phyloP scores from a whole-genome alignment of 2,888 invertebrate genomes.

The Mythimna lalbum region DNA sequence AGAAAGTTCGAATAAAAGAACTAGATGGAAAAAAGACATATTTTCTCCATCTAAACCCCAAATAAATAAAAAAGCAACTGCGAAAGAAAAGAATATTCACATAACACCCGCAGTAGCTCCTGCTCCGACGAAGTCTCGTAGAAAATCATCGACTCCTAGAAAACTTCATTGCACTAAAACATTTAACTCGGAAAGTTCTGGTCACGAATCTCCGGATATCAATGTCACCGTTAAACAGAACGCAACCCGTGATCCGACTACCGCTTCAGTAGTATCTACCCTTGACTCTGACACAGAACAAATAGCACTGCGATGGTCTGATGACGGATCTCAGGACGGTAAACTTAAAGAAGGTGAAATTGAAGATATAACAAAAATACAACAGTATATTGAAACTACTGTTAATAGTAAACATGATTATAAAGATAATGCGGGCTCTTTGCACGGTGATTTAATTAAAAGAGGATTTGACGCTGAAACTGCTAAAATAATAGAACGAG shows the following conservation, averaged over 20 bases:
- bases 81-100: constrained; percentile 72
- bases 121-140: constrained; percentile 83
- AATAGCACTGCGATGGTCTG: constrained; percentile 81
- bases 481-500: constrained; percentile 86
- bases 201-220: constrained; percentile 75
- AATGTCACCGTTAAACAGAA: constrained; percentile 58
- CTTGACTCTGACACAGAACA: constrained; percentile 83
- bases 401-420: constrained; percentile 43
- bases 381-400: constrained; percentile 80
- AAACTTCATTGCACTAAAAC: constrained; percentile 84
- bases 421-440: constrained; percentile 68
- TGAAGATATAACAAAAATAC: constrained; percentile 84
- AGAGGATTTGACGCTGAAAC: constrained; percentile 86
- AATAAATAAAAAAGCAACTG: constrained; percentile 63
- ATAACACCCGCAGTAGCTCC: constrained; percentile 59
- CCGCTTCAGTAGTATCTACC: constrained; percentile 49
- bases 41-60: constrained; percentile 60
- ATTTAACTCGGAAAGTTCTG: constrained; percentile 78
- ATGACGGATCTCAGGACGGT: constrained; percentile 82
- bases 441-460: constrained; percentile 82
- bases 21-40: constrained; percentile 67
- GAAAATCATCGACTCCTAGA: constrained; percentile 88
- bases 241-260: constrained; percentile 53
- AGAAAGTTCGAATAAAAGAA: constrained; percentile 67
- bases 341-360: constrained; percentile 74